Percentiles rank a stretch among this genome's conserved stretches.
phyloP scores from a whole-genome alignment of 1,140 invertebrate genomes.

The Anastatus disparis region DNA sequence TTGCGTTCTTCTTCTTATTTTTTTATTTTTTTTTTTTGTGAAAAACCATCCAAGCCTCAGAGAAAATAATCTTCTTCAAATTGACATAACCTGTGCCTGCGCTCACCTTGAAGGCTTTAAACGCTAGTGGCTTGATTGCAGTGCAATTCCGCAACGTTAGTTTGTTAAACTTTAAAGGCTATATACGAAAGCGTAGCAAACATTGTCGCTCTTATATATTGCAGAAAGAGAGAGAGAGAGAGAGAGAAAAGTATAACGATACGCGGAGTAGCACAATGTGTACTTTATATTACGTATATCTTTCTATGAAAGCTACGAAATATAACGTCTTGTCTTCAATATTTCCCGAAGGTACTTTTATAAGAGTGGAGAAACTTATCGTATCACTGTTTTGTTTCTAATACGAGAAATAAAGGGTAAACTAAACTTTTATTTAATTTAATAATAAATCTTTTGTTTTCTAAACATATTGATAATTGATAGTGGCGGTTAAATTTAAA shows the following conservation, averaged over 20 bases:
- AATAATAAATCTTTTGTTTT: no score
- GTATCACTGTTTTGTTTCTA: not conserved
- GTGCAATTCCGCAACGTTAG: conserved; percentile 13
- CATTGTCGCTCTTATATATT: not conserved
- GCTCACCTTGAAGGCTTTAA: not conserved
- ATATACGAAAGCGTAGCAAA: conserved; percentile 3
- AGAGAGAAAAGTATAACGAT: no score
- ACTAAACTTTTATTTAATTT: no score
- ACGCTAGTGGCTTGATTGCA: not conserved
- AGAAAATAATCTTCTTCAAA: conserved; percentile 29
- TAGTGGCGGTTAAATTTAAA: no score
- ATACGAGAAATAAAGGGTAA: no score
- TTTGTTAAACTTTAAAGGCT: conserved; percentile 26
- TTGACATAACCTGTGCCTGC: conserved; percentile 10
- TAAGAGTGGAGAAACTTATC: not conserved
- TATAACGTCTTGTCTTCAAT: not conserved
- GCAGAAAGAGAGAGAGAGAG: no score
- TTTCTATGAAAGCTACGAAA: not conserved
- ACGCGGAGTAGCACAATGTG: conserved; percentile 11
- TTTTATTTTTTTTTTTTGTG: no score
- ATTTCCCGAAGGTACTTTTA: no score
- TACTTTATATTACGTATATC: conserved; percentile 20
- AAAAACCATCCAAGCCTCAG: no score
- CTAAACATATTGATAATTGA: no score
- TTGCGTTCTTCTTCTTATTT: no score